A percentile compares a stretch with the other conserved stretches of the same genome.
phyloP scores from a whole-genome alignment of 2,888 invertebrate species.

The Agelastica alni region DNA sequence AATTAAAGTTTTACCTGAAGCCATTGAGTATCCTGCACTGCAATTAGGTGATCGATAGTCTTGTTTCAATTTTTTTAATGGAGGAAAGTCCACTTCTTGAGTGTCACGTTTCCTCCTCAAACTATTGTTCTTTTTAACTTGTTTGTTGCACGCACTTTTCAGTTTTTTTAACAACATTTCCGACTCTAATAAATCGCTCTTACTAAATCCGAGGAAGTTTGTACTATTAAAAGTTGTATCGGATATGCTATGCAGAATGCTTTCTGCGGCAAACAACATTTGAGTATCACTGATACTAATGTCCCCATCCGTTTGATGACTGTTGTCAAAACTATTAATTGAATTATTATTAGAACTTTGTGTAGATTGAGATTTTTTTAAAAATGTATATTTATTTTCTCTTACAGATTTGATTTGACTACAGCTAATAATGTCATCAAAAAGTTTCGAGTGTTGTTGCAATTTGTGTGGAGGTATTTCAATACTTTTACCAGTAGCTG shows the following conservation, averaged over 20 bases:
- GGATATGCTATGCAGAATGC: conserved; percentile 11
- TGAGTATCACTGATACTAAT: conserved; percentile 26
- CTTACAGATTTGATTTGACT: conserved; percentile 20
- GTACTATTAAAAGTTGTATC: conserved; percentile 16
- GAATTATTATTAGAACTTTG: neutral
- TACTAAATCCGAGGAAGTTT: too few species aligned
- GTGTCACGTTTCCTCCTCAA: neutral
- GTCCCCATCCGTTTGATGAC: conserved; percentile 3
- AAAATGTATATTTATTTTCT: conserved; percentile 35
- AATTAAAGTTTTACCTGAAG: conserved; percentile 55
- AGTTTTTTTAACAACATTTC: neutral
- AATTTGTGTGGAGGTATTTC: conserved; percentile 39
- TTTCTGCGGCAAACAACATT: conserved; percentile 19
- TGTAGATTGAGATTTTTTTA: conserved; percentile 26
- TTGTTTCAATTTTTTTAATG: conserved; percentile 16
- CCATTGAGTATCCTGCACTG: conserved; percentile 49
- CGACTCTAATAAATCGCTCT: conserved; percentile 13
- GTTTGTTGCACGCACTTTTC: neutral
- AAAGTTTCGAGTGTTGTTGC: conserved; percentile 50
- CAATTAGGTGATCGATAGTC: conserved; percentile 30
- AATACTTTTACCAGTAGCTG: conserved; percentile 49
- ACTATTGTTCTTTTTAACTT: conserved; percentile 2
- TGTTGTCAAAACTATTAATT: neutral
- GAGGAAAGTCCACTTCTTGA: conserved; percentile 10
- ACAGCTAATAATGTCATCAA: conserved; percentile 46